Conservation (phyloP, 1,140 invertebrate genomes). For the Druon quercuslanigerum region DNA sequence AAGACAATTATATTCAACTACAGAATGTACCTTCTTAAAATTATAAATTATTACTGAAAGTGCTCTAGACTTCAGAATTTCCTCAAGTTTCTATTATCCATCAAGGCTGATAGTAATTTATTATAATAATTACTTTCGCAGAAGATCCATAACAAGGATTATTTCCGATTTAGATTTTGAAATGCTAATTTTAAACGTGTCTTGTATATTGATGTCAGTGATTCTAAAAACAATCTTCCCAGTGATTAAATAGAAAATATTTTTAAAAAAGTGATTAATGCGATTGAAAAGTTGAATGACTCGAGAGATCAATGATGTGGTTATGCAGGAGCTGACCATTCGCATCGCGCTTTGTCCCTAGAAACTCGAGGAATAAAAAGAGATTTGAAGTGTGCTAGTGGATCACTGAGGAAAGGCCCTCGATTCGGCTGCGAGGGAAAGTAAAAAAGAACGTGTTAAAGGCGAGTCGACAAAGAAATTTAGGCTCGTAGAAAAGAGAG, state of each 20-base stretch:
- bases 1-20: background rate
- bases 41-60: no score
- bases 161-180: no score
- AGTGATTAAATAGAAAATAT: background rate
- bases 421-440: conserved; percentile 52
- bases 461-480: conserved; percentile 34
- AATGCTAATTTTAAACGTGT: no score
- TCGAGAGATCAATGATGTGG: background rate
- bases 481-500: conserved; percentile 22
- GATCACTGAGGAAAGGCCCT: conserved; percentile 50
- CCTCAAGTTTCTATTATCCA: no score
- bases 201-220: no score
- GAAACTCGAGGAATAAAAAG: conserved; percentile 36
- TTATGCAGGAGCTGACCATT: background rate
- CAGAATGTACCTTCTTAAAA: no score
- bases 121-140: no score
- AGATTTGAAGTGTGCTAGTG: conserved; percentile 56
- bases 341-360: conserved; percentile 7
- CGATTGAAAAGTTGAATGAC: conserved; percentile 4
- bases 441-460: conserved; percentile 49
- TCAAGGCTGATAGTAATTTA: no score
- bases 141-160: no score
- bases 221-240: no score
- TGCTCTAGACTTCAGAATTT: no score
- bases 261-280: background rate